Evolutionary conservation across 2,113 vertebrate genomes (phyloP).

Genomic region (Chelonoidis abingdonii): DNA sequence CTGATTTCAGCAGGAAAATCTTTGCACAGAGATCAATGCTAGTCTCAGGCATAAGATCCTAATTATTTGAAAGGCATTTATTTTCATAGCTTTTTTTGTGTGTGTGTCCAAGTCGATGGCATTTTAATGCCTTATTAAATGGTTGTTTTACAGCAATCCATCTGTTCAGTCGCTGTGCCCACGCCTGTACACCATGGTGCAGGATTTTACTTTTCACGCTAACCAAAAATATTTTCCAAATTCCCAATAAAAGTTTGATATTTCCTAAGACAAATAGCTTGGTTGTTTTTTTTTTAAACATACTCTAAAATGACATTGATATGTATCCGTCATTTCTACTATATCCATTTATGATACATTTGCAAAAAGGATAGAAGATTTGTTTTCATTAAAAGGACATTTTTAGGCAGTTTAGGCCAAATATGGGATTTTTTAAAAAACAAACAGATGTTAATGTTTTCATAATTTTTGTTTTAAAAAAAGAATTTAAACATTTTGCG

Average conservation of each 20-base stretch:
- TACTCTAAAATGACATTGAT: conserved; percentile 68
- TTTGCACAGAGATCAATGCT: conserved; percentile 73
- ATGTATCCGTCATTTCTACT: not conserved
- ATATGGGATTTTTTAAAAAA: not conserved
- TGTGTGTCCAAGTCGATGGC: conserved; percentile 82
- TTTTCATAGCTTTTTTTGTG: conserved; percentile 81
- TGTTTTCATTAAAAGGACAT: conserved; percentile 13
- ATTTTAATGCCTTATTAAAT: conserved; percentile 89
- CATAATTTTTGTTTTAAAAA: conserved; percentile 47
- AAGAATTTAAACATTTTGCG: conserved; percentile 18
- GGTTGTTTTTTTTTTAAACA: conserved; percentile 5
- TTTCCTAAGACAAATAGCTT: conserved; percentile 82
- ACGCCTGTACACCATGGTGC: conserved; percentile 79
- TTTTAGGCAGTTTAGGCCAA: not conserved
- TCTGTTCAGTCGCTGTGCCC: conserved; percentile 79
- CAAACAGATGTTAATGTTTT: conserved; percentile 52
- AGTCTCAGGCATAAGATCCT: conserved; percentile 83
- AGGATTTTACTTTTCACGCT: conserved; percentile 77
- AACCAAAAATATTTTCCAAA: conserved; percentile 80
- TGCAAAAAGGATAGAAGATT: conserved; percentile 59
- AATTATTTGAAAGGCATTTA: conserved; percentile 87
- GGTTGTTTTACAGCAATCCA: conserved; percentile 82
- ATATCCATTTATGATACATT: conserved; percentile 26
- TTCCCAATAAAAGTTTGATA: conserved; percentile 78
- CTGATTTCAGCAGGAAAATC: conserved; percentile 75